Percentiles rank a stretch among this genome's conserved stretches.
phyloP scores from a whole-genome alignment of 2,888 invertebrate species.

The Synanthedon myopaeformis region DNA sequence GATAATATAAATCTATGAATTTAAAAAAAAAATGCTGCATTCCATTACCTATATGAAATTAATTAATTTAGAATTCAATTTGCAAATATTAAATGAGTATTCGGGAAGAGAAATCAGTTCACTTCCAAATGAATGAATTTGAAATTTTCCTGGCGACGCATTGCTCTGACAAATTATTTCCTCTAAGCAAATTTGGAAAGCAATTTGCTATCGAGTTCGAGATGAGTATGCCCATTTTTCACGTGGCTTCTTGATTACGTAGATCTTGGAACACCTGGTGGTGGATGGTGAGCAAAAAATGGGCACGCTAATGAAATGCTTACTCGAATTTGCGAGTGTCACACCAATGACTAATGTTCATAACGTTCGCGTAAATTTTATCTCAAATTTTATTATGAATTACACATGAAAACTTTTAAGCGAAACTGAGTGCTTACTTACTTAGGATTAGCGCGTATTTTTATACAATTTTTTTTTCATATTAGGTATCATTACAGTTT shows the following conservation, averaged over 20 bases:
- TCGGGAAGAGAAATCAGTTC: no score
- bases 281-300: conserved; percentile 27
- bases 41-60: no score
- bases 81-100: no score
- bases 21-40: no score
- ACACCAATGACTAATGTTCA: conserved; percentile 31
- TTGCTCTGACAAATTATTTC: neutral
- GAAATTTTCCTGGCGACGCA: neutral
- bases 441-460: no score
- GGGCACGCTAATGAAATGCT: conserved; percentile 42
- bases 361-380: neutral
- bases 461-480: no score
- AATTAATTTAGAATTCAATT: no score
- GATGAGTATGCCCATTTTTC: conserved; percentile 22
- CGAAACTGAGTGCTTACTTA: no score
- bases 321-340: conserved; percentile 38
- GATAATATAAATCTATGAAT: no score
- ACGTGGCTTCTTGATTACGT: conserved; percentile 20
- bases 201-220: conserved; percentile 11
- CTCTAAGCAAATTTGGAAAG: neutral
- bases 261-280: conserved; percentile 19
- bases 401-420: no score
- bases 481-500: no score
- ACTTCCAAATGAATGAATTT: no score
- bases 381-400: neutral